Percentiles rank a stretch among this genome's conserved stretches.
These are phyloP conservation scores for Metopia argyrocephala DNA, from an alignment of 2,888 invertebrate species.

Conservation along the genomic window DNA sequence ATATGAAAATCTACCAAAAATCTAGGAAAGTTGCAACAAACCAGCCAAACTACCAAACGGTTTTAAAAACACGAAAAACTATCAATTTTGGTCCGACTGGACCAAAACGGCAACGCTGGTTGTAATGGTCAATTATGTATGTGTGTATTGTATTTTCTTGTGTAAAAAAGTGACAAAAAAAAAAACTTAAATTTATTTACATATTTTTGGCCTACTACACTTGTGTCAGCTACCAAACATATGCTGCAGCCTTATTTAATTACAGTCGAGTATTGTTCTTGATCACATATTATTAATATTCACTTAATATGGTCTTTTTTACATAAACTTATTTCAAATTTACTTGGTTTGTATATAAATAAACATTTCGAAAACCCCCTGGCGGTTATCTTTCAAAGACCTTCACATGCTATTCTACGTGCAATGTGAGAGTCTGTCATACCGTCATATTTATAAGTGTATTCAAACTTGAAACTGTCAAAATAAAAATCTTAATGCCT, in stretches of 20 bases:
- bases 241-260: background rate
- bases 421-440: conserved; percentile 29
- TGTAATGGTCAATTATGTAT: too few species aligned
- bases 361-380: conserved; percentile 19
- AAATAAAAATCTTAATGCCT: conserved; percentile 42
- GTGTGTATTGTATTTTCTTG: too few species aligned
- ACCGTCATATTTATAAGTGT: conserved; percentile 57
- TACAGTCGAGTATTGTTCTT: background rate
- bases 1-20: too few species aligned
- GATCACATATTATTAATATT: background rate
- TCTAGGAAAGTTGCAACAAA: too few species aligned
- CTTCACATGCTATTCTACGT: background rate
- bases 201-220: too few species aligned
- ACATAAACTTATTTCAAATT: conserved; percentile 42
- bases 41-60: too few species aligned
- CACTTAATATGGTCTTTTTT: conserved; percentile 26
- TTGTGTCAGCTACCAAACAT: too few species aligned
- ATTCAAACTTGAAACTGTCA: conserved; percentile 58
- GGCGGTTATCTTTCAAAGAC: conserved; percentile 46
- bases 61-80: too few species aligned
- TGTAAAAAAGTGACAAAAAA: too few species aligned
- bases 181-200: too few species aligned
- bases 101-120: too few species aligned
- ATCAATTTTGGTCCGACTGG: too few species aligned
- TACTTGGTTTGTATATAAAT: conserved; percentile 10